A percentile compares a stretch with the other conserved stretches of the same genome.
Evolutionary conservation across 2,888 invertebrate genomes (phyloP).

Genomic region (Balanococcus diminutus): DNA sequence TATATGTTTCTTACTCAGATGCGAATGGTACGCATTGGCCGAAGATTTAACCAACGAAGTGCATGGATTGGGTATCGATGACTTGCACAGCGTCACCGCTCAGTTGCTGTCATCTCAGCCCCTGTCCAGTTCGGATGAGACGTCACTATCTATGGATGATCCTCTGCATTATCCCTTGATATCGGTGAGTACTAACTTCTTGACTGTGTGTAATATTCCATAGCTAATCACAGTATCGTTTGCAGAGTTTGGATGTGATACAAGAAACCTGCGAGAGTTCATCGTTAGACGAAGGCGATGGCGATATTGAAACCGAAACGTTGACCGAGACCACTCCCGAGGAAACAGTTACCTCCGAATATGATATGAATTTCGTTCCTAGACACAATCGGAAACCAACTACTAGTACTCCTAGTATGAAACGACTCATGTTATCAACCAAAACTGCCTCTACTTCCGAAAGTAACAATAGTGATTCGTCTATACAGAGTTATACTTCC

Average conservation of each 20-base stretch:
- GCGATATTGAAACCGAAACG: conserved; percentile 53
- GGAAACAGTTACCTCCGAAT: conserved; percentile 2
- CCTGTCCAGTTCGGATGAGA: conserved; percentile 50
- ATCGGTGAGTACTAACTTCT: background rate
- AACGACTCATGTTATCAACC: conserved; percentile 45
- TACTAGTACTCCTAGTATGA: conserved; percentile 45
- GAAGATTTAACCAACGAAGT: conserved; percentile 63
- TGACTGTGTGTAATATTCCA: background rate
- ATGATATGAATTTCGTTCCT: conserved; percentile 35
- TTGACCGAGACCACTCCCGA: conserved; percentile 55
- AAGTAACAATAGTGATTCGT: conserved; percentile 58
- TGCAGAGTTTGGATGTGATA: conserved; percentile 57
- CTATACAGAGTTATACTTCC: conserved; percentile 56
- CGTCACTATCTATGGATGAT: conserved; percentile 47
- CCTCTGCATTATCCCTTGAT: conserved; percentile 43
- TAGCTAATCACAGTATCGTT: background rate
- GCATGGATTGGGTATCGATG: conserved; percentile 63
- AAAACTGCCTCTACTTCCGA: conserved; percentile 56
- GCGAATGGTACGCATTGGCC: conserved; percentile 63
- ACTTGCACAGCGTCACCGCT: conserved; percentile 63
- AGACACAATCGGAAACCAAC: conserved; percentile 46
- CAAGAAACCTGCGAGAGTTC: conserved; percentile 57
- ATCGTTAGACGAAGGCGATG: conserved; percentile 56
- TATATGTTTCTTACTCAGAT: conserved; percentile 60
- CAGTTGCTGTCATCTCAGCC: conserved; percentile 60